Base-by-base conservation (phyloP, 2,888 invertebrate genomes). In the Lycia hirtaria region DNA sequence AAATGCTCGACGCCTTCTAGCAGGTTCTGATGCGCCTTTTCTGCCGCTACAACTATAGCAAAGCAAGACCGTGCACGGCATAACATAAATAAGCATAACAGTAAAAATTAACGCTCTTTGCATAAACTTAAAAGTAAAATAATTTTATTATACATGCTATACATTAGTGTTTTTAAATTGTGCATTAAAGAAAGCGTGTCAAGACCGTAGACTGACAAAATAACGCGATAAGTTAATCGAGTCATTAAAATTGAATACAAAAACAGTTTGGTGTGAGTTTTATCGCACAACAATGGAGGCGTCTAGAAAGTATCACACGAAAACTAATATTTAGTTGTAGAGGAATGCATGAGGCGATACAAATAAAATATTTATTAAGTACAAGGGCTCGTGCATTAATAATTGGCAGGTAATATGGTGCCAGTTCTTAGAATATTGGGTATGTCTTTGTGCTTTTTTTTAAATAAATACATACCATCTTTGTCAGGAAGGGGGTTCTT, bases 401-500 rank as follows among this genome's bases (percentile, higher is more conserved):
- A 37, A 47, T 38, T 14, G 48, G 37, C 43, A 32, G 47, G 17
- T 41, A 65, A 37, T 15, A n/a, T 3, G n/a, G 40, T 56, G 51
- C 45, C 40, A 30, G n/a, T 30, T 49, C 30, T 26, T 38, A 48
- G 24, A 14, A 22, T 22, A 40, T 19, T 10, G 7, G 9, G 9
- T 7, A 22, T 1, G 35, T 19, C 17, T 14, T 3, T 37, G 17
- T 17, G 9, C 10, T 4, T 15, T 10, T 17, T 10, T 26, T 20
- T 24, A 20, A 14, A 24, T 22, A 26, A 28, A 51, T 60, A 51
- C 75, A 81, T 93, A 98, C 98, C 97, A 93, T 97, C 96, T 94
- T 97, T 97, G 83, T 97, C 97, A 40, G 98, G 98, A 78, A 98
- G 94, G 50, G 97, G 95, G 86, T 98, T 98, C 91, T 98, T 98